Base-by-base conservation (phyloP, 1,140 invertebrate genomes). In the Brachionus sp. region DNA sequence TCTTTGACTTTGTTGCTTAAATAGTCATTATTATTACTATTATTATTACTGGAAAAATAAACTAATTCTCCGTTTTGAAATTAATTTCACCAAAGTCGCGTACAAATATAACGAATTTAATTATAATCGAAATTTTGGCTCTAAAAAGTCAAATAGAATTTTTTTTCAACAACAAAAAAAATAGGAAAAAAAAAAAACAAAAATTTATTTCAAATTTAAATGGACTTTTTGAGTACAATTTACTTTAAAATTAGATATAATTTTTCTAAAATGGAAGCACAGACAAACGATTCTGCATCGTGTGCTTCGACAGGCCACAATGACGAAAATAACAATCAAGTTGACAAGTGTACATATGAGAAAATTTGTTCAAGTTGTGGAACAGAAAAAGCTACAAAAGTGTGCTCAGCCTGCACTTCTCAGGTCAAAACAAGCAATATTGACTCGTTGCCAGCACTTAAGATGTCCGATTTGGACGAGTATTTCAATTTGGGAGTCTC, bases 331-430 rank as follows among this genome's bases (percentile, higher is more conserved):
- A 75, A 75, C 44, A 75, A 75, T 46, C 9, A 19, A 75, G 7
- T 46, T 3, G 19, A 70, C 1, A 37, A 39, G 2, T 35, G 29
- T 37, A 37, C 66, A 37, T 10, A 70, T n/a, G 35, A 70, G 12
- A 37, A 70, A 70, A 37, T 23, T 6, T 75, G 70, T 10, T 75
- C 70, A 3, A 75, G 70, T 23, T 75, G 70, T 46, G 70, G 42
- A 12, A 44, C 3, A 33, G 70, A 75, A 75, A 23, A 44, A 25
- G 70, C 70, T 3, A 75, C 19, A 23, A 9, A 25, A 25, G 25
- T 75, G 16, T 75, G 70, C 25, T 9, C 19, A 2, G 37, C 9
- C 1, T 75, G 70, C 16, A 75, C 39, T 12, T 50, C 70, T 4
- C 70, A 75, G 25, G 42, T 10, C 70, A 75, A 33, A 13, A 46